A percentile compares a stretch with the other conserved stretches of the same genome.
phyloP scores from a whole-genome alignment of 2,888 invertebrate genomes.

The Epiperipatus broadwayi region DNA sequence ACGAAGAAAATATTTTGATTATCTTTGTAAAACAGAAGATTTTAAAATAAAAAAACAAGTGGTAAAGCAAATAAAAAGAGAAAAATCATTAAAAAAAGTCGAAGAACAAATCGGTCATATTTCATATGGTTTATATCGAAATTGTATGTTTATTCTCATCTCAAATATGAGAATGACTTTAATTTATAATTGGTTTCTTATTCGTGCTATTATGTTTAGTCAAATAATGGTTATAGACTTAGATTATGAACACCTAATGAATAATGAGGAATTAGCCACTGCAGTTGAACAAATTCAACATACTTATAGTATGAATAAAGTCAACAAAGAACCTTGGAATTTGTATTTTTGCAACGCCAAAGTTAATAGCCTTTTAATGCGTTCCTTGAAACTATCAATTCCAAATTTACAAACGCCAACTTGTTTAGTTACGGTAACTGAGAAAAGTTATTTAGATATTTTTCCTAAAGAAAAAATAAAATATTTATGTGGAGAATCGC shows the following conservation, averaged over 20 bases:
- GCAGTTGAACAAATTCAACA: constrained; percentile 57
- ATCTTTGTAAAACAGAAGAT: too few species aligned
- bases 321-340: constrained; percentile 54
- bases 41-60: too few species aligned
- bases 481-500: constrained; percentile 73
- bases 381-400: too few species aligned
- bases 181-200: constrained; percentile 40
- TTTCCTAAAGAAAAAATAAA: constrained; percentile 61
- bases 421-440: constrained; percentile 51
- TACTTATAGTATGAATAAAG: constrained; percentile 50
- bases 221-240: constrained; percentile 63
- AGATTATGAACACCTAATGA: constrained; percentile 59
- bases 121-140: constrained; percentile 38
- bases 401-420: constrained; percentile 46
- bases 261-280: constrained; percentile 42
- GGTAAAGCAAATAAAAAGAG: constrained; percentile 8
- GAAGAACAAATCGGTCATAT: constrained; percentile 19
- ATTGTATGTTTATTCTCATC: constrained; percentile 44
- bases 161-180: constrained; percentile 42
- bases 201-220: constrained; percentile 39
- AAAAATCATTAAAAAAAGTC: not conserved
- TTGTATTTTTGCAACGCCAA: constrained; percentile 54
- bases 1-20: too few species aligned
- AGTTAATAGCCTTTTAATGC: too few species aligned
- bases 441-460: constrained; percentile 51